Conservation (phyloP, 2,113 vertebrate species). For the Gobius niger region DNA sequence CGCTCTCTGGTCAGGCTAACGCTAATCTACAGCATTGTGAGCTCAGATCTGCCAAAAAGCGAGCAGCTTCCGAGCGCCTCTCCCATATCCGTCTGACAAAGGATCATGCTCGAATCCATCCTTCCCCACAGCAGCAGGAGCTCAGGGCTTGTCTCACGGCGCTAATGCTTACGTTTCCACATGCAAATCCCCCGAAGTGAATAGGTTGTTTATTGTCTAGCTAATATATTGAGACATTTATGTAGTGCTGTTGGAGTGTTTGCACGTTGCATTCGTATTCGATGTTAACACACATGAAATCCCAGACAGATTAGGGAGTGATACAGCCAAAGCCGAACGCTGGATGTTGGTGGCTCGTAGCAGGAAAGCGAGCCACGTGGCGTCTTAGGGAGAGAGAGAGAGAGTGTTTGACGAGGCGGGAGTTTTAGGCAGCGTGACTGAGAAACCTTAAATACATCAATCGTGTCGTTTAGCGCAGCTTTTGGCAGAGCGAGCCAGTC, state of each 20-base stretch:
- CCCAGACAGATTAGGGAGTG: slow-evolving; percentile 76
- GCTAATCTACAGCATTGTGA: slow-evolving; percentile 75
- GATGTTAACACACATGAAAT: slow-evolving; percentile 78
- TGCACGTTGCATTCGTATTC: slow-evolving; percentile 63
- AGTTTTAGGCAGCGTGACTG: slow-evolving; percentile 27
- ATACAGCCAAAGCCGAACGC: slow-evolving; percentile 64
- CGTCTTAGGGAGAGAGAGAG: slow-evolving; percentile 11
- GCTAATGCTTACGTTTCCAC: slow-evolving; percentile 72
- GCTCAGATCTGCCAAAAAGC: slow-evolving; percentile 68
- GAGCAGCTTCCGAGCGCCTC: slow-evolving; percentile 48
- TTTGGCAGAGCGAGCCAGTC: neutral
- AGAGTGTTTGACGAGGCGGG: slow-evolving; percentile 22
- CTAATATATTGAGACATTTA: slow-evolving; percentile 76
- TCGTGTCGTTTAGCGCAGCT: slow-evolving; percentile 27
- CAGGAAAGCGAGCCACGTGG: slow-evolving; percentile 39
- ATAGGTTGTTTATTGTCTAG: slow-evolving; percentile 77
- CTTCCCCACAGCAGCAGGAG: slow-evolving; percentile 51
- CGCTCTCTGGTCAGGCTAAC: slow-evolving; percentile 74
- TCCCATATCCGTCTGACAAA: slow-evolving; percentile 65
- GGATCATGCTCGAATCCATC: slow-evolving; percentile 70
- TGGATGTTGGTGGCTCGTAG: slow-evolving; percentile 62
- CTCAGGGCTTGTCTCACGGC: slow-evolving; percentile 60
- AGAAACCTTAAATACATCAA: slow-evolving; percentile 35
- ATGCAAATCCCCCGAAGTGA: slow-evolving; percentile 79
- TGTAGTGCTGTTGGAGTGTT: slow-evolving; percentile 73